Evolutionary conservation across 2,888 invertebrate species (phyloP), one percentile per base, ranked within the genome.

Genomic region (Hypomecis atomaria): DNA sequence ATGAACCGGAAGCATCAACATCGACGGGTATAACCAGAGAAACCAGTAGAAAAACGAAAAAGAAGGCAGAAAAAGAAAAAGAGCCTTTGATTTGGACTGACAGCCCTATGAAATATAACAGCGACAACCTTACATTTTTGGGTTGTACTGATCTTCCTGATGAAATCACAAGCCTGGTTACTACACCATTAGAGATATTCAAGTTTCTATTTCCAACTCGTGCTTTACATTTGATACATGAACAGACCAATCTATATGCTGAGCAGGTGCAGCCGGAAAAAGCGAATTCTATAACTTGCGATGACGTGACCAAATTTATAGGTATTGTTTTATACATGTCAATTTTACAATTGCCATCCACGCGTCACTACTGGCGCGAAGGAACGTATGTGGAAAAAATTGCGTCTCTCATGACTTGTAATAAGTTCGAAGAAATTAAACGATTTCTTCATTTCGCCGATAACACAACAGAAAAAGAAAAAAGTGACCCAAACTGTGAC

Each of bases 281-380:
- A 5, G 5, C 9, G 42, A 5, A 42, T 42, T 42, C 42, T 7
- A 9, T 48, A 42, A 50, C 49, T 0, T 38, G 38, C 38, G 58
- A 11, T 42, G 62, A 62, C 6, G 42, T 62, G 2, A 13, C 23
- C 1, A 57, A 62, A 52, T 62, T 62, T 43, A 47, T 57, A 8
- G 57, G 53, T 8, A 47, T 57, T 10, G 5, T 70, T 13, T 65
- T 73, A 50, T 70, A 70, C 36, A 75, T 73, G 71, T 75, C 71
- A 34, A 62, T 71, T 10, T 65, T 75, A n/a, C 72, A 73, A 9
- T 59, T 72, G 5, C 71, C 73, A 40, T 47, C 69, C 11, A 74
- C 70, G n/a, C 65, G 71, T 11, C 69, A 67, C 44, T 74, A 76
- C 52, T 76, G 76, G 73, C 9, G 50, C 4, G 70, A 71, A 38